These are phyloP conservation scores for Drosophila serrata DNA, from an alignment of 1,140 invertebrate genomes.

Conservation along the genomic window DNA sequence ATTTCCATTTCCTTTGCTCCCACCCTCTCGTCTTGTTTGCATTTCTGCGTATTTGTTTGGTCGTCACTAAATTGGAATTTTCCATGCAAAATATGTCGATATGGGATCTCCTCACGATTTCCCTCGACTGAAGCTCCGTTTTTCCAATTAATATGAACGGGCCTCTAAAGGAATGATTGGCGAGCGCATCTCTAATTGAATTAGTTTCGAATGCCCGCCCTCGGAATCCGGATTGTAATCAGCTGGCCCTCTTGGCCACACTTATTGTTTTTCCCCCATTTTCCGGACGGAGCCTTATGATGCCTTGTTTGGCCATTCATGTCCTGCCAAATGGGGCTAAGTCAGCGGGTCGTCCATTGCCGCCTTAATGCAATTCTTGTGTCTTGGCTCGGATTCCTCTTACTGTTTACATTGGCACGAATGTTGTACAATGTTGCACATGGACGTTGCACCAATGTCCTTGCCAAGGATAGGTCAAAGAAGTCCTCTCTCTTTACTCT, in stretches of 20 bases:
- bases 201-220: constrained; percentile 8
- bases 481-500: not conserved
- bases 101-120: not conserved
- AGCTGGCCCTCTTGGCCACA: constrained; percentile 1
- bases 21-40: not conserved
- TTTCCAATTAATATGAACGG: constrained; percentile 28
- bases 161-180: not conserved
- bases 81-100: constrained; percentile 39
- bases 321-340: constrained; percentile 10
- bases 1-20: constrained; percentile 2
- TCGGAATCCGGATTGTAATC: constrained; percentile 5
- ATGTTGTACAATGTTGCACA: not conserved
- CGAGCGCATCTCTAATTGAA: constrained; percentile 19
- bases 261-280: constrained; percentile 13
- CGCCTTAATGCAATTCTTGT: constrained; percentile 51
- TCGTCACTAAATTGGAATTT: constrained; percentile 37
- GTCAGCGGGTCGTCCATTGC: constrained; percentile 29
- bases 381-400: constrained; percentile 25
- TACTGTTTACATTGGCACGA: constrained; percentile 34
- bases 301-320: constrained; percentile 12
- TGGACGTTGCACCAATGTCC: constrained; percentile 4
- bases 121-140: not conserved
- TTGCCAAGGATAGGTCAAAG: constrained; percentile 14
- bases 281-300: constrained; percentile 7
- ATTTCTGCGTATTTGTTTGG: constrained; percentile 18